Base-by-base conservation (phyloP, 2,888 invertebrate genomes). In the Saturnia pavonia region DNA sequence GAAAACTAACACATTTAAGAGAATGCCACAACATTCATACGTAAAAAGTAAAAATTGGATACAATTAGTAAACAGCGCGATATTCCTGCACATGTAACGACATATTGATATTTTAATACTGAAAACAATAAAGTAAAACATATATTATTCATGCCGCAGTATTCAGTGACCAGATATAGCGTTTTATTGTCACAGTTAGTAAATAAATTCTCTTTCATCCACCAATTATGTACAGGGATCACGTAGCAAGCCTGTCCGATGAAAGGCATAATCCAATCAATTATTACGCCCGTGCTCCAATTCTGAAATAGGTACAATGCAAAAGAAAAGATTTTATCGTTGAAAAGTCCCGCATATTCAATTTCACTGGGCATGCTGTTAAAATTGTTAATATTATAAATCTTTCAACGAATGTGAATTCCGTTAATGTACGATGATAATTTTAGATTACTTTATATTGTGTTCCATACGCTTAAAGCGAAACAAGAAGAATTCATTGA, bases 201-300 rank as follows among this genome's bases (percentile, higher is more conserved):
- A 88, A 88, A 90, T 90, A 89, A 88, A 90, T 88, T 87, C 79
- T 72, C 78, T 81, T 83, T 82, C 81, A 84, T 84, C 78, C 82
- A 83, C 85, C 89, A 89, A 90, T 90, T 90, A 85, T 87, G 90
- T 86, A 90, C 86, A 75, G 87, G 84, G 88, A 90, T 90, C 91
- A 91, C 91, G 91, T 91, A 85, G 79, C 76, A 69, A 71, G 76
- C 75, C 80, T 72, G 77, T 78, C 84, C 86, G 84, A 82, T 89
- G 87, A 87, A 89, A 88, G 88, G 88, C 86, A 89, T 91, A 91
- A 92, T 90, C 88, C 90, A 88, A 92, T 92, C 91, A 91, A 92
- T 92, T 92, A 91, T 91, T 86, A 86, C 87, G 83, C 78, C 79
- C 87, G 88, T 86, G 88, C 79, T 83, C 85, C 88, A 87, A 88